Evolutionary conservation across 2,797 vertebrate species (phyloP).

Genomic region (Megaceryle alcyon): DNA sequence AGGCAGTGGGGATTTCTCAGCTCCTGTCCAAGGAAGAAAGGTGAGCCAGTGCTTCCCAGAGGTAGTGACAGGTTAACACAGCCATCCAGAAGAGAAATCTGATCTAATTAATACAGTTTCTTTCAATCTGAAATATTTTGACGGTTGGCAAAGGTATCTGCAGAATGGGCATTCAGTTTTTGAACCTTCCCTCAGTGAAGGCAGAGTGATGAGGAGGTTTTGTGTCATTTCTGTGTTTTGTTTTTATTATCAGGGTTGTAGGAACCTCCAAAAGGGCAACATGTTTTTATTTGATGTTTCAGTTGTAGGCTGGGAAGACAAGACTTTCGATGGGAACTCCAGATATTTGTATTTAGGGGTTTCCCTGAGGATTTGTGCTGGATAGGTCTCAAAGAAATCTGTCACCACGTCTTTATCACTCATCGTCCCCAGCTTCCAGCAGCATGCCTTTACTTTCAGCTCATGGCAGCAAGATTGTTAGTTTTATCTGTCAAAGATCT

Average conservation of each 20-base stretch:
- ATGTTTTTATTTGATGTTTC: background rate
- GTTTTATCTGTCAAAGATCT: background rate
- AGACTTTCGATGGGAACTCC: background rate
- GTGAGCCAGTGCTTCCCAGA: background rate
- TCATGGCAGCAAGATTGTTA: background rate
- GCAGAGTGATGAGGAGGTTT: background rate
- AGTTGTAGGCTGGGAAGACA: background rate
- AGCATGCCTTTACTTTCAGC: background rate
- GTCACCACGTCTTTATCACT: background rate
- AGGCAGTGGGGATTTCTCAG: background rate
- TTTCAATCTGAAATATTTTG: background rate
- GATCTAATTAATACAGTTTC: background rate
- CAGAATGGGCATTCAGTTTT: background rate
- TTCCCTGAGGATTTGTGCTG: background rate
- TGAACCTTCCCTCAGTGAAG: background rate
- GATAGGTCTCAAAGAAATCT: background rate
- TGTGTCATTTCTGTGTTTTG: background rate
- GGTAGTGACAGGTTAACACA: background rate
- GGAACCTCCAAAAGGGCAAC: background rate
- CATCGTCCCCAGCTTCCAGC: background rate
- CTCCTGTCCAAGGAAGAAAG: background rate
- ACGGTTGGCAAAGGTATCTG: background rate
- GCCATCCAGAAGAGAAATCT: background rate
- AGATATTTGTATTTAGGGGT: background rate
- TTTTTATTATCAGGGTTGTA: background rate